Conservation (phyloP, 1,140 invertebrate species). For the Frieseomelitta varia region DNA sequence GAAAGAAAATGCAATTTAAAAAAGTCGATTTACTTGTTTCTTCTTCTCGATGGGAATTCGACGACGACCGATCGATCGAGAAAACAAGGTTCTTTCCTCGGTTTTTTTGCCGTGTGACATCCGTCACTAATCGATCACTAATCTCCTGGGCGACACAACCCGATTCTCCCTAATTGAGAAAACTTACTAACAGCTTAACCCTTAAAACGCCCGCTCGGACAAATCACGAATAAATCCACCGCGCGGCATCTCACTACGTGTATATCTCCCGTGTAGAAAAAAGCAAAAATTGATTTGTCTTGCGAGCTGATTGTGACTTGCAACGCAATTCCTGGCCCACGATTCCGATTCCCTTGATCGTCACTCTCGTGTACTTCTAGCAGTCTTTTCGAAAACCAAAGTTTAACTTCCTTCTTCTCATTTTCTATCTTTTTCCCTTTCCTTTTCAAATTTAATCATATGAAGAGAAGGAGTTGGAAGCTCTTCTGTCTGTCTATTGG, state of each 20-base stretch:
- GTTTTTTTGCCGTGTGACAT: too few relatives aligned
- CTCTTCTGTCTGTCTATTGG: too few relatives aligned
- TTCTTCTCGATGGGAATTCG: neutral
- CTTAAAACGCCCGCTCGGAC: constrained; percentile 80
- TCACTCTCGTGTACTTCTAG: constrained; percentile 41
- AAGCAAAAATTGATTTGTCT: constrained; percentile 76
- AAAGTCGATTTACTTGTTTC: neutral
- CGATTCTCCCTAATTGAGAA: constrained; percentile 76
- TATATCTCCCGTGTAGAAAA: constrained; percentile 65
- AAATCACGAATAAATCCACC: constrained; percentile 57
- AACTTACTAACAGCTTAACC: constrained; percentile 80
- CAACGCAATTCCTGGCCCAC: constrained; percentile 83
- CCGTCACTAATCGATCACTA: constrained; percentile 16
- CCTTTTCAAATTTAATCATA: neutral
- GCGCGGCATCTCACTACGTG: constrained; percentile 2
- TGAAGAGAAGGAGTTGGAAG: neutral
- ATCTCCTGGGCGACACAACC: constrained; percentile 50
- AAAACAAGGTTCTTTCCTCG: constrained; percentile 3
- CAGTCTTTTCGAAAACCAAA: neutral
- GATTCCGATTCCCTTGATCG: constrained; percentile 68
- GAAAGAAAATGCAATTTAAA: neutral
- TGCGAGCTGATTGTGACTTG: constrained; percentile 83
- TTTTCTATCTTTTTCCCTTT: neutral
- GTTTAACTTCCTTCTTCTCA: neutral
- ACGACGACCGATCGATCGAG: constrained; percentile 25